These are phyloP conservation scores for Phyllotreta cruciferae DNA, from an alignment of 2,888 invertebrate species.

Conservation along the genomic window DNA sequence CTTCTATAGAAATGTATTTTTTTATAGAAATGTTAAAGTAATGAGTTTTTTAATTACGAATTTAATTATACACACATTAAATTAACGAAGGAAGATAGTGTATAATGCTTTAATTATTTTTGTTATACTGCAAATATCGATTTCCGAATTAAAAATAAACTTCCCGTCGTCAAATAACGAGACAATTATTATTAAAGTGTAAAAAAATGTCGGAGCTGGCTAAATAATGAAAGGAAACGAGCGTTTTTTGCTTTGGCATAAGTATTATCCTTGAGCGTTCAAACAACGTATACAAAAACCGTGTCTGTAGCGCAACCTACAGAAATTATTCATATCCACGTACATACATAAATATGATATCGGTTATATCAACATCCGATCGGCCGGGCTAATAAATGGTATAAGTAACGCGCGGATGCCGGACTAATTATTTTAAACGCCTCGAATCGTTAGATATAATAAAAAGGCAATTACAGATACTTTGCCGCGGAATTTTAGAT, in stretches of 20 bases:
- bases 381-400: constrained; percentile 12
- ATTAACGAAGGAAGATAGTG: no score
- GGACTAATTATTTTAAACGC: constrained; percentile 35
- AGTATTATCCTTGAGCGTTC: constrained; percentile 4
- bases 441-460: constrained; percentile 37
- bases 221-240: constrained; percentile 13
- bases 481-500: constrained; percentile 40
- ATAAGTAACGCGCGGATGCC: constrained; percentile 23
- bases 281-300: constrained; percentile 2
- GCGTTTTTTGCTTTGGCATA: not conserved
- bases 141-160: constrained; percentile 4
- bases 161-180: constrained; percentile 5
- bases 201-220: not conserved
- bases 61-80: no score
- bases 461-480: constrained; percentile 39
- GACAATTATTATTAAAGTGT: not conserved
- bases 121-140: not conserved
- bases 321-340: constrained; percentile 10
- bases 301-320: constrained; percentile 7
- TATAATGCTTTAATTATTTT: no score
- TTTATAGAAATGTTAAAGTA: no score
- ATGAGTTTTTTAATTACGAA: no score
- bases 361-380: constrained; percentile 18
- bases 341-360: constrained; percentile 8
- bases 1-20: no score